Base-by-base conservation (phyloP, 2,113 vertebrate genomes). In the Scophthalmus maximus region DNA sequence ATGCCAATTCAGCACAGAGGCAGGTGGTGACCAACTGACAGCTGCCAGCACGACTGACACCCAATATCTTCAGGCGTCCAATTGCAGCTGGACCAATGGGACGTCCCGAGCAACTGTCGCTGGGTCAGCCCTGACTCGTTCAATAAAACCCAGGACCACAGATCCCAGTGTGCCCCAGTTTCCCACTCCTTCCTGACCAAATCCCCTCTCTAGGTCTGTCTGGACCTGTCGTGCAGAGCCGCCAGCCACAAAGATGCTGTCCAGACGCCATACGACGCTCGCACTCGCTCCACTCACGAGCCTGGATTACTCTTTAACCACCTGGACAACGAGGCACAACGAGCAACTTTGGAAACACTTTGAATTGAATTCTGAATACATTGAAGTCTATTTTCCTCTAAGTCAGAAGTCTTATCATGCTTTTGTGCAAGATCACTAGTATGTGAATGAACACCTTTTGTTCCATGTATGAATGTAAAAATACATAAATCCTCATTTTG, bases 111-210 rank as follows among this genome's bases (percentile, higher is more conserved):
- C 6, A n/a, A 18, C 15, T 12, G 42, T 8, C 42, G 18, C 42
- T 46, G 18, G 7, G 6, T 46, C 42, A 8, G 12, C 42, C 42
- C 18, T 18, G 17, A 46, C 42, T 46, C 42, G 2, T 46, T 46
- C 42, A 20, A 2, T 46, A 9, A 46, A 46, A 46, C 17, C 18
- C 6, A 79, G 68, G 42, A 85, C 81, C 84, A 80, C 55, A 82
- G 81, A 89, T 87, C 79, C 86, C 79, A 87, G 78, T 80, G 59
- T 88, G 82, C 57, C 82, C 85, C 86, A 84, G 76, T 87, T 88
- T 82, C 67, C 71, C 69, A 75, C 64, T 86, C 50, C 68, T 66
- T 34, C 63, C 7, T 64, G 68, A 66, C 55, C 82, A 90, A 92
- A 90, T 89, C 90, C 86, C 56, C 68, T 90, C 70, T 74, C 36